Conservation (phyloP, 2,797 vertebrate genomes). For the Pteronotus mesoamericanus region DNA sequence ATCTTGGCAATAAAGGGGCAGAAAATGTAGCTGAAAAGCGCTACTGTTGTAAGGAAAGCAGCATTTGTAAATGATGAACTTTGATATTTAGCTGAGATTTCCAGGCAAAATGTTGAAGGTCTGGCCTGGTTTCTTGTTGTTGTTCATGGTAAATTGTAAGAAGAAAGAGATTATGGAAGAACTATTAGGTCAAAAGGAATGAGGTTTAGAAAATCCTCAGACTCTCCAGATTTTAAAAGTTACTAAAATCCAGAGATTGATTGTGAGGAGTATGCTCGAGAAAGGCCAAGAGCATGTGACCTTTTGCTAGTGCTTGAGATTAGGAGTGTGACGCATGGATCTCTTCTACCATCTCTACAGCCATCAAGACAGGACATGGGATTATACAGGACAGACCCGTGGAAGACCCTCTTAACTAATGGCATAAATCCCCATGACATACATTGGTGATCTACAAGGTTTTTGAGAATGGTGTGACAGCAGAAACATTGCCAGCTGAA, state of each 20-base stretch:
- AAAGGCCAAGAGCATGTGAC: neutral
- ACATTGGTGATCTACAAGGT: neutral
- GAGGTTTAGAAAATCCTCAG: neutral
- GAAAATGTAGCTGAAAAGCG: neutral
- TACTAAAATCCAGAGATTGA: neutral
- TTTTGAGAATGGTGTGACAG: neutral
- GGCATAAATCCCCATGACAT: neutral
- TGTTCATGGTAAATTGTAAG: neutral
- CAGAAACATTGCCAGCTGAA: neutral
- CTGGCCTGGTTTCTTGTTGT: neutral
- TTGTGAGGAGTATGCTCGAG: neutral
- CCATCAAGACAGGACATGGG: neutral
- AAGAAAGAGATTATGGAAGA: neutral
- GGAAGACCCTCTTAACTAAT: no score
- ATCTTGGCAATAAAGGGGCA: neutral
- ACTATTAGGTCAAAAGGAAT: neutral
- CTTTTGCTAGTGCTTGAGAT: neutral
- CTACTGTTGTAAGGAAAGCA: neutral
- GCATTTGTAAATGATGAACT: neutral
- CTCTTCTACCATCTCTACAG: neutral
- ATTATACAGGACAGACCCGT: neutral
- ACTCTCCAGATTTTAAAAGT: neutral
- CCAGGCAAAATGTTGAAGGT: neutral
- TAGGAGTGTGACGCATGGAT: neutral
- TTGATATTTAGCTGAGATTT: neutral